Evolutionary conservation across 2,888 invertebrate genomes (phyloP).

Genomic region (Agelastica alni): DNA sequence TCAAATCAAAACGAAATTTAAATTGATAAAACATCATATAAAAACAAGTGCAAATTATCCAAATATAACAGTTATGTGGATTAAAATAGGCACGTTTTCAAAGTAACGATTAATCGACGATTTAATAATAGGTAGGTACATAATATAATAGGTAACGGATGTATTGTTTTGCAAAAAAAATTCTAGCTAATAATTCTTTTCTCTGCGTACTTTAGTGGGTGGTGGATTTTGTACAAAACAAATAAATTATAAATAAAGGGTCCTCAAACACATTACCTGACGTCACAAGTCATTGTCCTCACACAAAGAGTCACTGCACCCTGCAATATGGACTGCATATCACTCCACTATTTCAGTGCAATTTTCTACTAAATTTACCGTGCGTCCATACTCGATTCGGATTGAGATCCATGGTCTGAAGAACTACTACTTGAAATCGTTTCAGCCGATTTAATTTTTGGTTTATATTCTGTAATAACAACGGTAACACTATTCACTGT

Average conservation of each 20-base stretch:
- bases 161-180: no score
- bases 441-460: conserved; percentile 63
- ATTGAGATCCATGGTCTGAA: conserved; percentile 56
- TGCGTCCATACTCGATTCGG: conserved; percentile 58
- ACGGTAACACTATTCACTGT: conserved; percentile 97
- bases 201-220: conserved; percentile 1
- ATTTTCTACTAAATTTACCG: conserved; percentile 45
- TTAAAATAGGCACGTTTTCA: no score
- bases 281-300: conserved; percentile 41
- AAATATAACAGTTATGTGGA: no score
- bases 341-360: conserved; percentile 11
- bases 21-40: no score
- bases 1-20: no score
- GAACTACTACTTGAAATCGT: conserved; percentile 54
- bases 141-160: no score
- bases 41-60: no score
- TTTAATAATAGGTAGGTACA: no score
- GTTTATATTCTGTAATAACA: conserved; percentile 94
- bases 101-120: no score
- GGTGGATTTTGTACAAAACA: conserved; percentile 26
- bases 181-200: not conserved
- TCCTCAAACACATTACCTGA: conserved; percentile 32
- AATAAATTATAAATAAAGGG: conserved; percentile 26
- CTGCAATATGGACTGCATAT: conserved; percentile 24
- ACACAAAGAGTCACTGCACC: conserved; percentile 34